Base-by-base conservation (phyloP, 2,888 invertebrate species). In the Idaea biselata region DNA sequence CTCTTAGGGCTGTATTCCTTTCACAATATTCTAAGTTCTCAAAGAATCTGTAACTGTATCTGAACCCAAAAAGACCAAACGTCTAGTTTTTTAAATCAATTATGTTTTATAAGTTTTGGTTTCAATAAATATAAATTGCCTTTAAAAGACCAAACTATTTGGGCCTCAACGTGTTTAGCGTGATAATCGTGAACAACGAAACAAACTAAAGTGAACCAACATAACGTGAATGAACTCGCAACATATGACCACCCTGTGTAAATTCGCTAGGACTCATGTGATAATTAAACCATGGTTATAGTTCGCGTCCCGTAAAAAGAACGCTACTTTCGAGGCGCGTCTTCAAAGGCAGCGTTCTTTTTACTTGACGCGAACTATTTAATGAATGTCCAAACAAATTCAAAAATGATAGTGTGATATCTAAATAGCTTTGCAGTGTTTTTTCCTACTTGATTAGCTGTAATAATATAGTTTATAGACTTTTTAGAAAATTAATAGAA, bases 211-310 rank as follows among this genome's bases (percentile, higher is more conserved):
- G 87, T 89, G 89, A 89, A 86, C 78, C 84, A 90, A 74, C 82
- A 80, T 77, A 88, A 89, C 73, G 86, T 89, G 88, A 83, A 89
- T 87, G 88, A 88, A 84, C 79, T 86, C 81, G 83, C 86, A 91
- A 91, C 91, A 92, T 92, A 91, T 91, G 92, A 92, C 92, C 89
- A 92, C 92, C 92, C 91, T 91, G 90, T 90, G 86, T 92, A 83
- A 83, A 89, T 91, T 92, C 91, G 92, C 92, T 88, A 88, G 88
- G 89, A 89, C 89, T 88, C 88, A 79, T 83, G 81, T 68, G 78
- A 80, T 74, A 31, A 74, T 61, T 65, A 74, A 61, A 69, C 73
- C 80, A 79, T 76, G 73, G 71, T 75, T 76, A 74, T 70, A n/a
- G n/a, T n/a, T n/a, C n/a, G n/a, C n/a, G n/a, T n/a, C n/a, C n/a